phyloP scores from a whole-genome alignment of 1,140 invertebrate genomes.

The Drosophila sulfurigaster region DNA sequence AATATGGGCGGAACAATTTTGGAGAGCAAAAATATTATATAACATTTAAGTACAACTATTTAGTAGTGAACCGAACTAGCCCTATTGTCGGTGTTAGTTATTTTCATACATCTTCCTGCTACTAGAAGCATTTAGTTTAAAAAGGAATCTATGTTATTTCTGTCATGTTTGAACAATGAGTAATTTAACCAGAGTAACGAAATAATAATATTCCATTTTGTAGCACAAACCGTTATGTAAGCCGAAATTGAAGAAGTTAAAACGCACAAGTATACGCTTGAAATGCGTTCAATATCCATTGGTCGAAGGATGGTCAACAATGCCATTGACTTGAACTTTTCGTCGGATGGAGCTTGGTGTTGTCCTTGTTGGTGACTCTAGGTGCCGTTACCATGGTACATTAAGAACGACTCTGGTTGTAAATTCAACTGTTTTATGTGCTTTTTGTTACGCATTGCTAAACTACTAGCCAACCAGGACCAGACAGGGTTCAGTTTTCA shows the following conservation, averaged over 20 bases:
- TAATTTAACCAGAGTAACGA: no score
- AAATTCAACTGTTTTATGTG: slow-evolving; percentile 74
- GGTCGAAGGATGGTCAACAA: slow-evolving; percentile 37
- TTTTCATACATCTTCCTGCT: no score
- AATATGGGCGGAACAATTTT: no score
- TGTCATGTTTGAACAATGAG: no score
- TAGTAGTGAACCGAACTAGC: no score
- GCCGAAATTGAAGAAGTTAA: slow-evolving; percentile 79
- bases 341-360: slow-evolving; percentile 25
- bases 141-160: no score
- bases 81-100: no score
- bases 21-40: no score
- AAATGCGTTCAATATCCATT: slow-evolving; percentile 70
- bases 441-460: slow-evolving; percentile 70
- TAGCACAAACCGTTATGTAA: slow-evolving; percentile 76
- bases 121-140: no score
- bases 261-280: slow-evolving; percentile 69
- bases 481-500: slow-evolving; percentile 40
- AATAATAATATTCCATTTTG: slow-evolving; percentile 28
- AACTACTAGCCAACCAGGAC: slow-evolving; percentile 9
- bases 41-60: no score
- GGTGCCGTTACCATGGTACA: slow-evolving; percentile 67
- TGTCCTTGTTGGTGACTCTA: slow-evolving; percentile 33
- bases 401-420: slow-evolving; percentile 69
- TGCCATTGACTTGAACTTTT: slow-evolving; percentile 27